phyloP scores from a whole-genome alignment of 2,888 invertebrate species.

The Omphaloscelis lunosa region DNA sequence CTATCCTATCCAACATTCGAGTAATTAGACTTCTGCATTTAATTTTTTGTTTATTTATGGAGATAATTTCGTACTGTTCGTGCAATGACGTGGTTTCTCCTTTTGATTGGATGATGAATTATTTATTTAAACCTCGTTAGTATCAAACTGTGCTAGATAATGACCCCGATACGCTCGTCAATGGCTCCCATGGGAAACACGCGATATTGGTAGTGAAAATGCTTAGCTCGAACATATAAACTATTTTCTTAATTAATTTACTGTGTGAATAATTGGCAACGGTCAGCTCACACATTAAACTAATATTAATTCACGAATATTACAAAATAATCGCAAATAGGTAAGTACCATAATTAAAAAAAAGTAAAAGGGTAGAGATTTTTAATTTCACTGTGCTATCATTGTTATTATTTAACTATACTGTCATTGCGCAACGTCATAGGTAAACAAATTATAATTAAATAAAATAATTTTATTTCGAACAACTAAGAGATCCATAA shows the following conservation, averaged over 20 bases:
- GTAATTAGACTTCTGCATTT: conserved; percentile 11
- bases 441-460: neutral
- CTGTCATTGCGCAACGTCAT: neutral
- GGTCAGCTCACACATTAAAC: neutral
- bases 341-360: neutral
- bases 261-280: neutral
- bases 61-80: conserved; percentile 24
- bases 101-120: conserved; percentile 26
- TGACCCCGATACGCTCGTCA: conserved; percentile 31
- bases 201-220: conserved; percentile 34
- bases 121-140: conserved; percentile 29
- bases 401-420: too few species aligned
- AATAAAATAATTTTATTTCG: neutral
- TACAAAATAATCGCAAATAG: neutral
- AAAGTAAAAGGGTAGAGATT: neutral
- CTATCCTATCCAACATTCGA: neutral
- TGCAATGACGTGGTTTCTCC: conserved; percentile 37
- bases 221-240: neutral
- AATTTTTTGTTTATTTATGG: conserved; percentile 18
- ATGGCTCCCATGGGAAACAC: conserved; percentile 21
- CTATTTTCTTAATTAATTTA: neutral
- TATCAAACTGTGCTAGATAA: conserved; percentile 16
- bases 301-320: neutral
- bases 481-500: too few species aligned
- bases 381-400: neutral